phyloP scores from a whole-genome alignment of 2,797 vertebrate genomes.

The Tauraco hartlaubi region DNA sequence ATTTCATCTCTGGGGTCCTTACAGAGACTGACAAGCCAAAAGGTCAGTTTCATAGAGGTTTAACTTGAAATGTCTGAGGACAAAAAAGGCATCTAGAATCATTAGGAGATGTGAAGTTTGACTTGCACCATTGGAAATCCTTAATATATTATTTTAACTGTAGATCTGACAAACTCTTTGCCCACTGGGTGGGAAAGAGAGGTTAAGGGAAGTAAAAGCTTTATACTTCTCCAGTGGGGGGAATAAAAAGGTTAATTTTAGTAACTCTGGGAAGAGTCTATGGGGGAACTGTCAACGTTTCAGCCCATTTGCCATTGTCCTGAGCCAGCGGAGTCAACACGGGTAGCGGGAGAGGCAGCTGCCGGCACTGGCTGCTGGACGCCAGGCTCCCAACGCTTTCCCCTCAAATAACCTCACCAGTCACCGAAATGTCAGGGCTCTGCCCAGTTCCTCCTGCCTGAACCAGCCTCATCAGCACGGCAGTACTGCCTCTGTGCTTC shows the following conservation, averaged over 20 bases:
- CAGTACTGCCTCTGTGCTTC: neutral
- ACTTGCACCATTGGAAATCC: constrained; percentile 66
- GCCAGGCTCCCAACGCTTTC: neutral
- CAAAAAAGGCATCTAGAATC: constrained; percentile 71
- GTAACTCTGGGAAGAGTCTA: constrained; percentile 63
- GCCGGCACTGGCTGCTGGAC: constrained; percentile 1
- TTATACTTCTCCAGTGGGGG: constrained; percentile 49
- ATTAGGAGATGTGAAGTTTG: constrained; percentile 72
- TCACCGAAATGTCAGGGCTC: constrained; percentile 31
- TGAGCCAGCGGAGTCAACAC: neutral
- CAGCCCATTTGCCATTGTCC: constrained; percentile 44
- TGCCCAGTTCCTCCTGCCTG: constrained; percentile 21
- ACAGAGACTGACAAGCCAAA: constrained; percentile 64
- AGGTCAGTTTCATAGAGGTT: constrained; percentile 60
- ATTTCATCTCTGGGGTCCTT: constrained; percentile 58
- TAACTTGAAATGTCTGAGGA: constrained; percentile 35
- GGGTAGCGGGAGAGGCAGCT: neutral
- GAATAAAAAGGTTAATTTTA: constrained; percentile 75
- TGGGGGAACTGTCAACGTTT: constrained; percentile 12
- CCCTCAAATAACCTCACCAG: constrained; percentile 64
- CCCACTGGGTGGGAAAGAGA: constrained; percentile 54
- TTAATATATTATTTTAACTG: constrained; percentile 69
- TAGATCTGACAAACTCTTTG: constrained; percentile 52
- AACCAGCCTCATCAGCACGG: neutral
- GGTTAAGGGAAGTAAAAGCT: constrained; percentile 46